Evolutionary conservation across 2,888 invertebrate genomes (phyloP), one percentile per base, ranked within the genome.

Genomic region (Rutpela maculata): DNA sequence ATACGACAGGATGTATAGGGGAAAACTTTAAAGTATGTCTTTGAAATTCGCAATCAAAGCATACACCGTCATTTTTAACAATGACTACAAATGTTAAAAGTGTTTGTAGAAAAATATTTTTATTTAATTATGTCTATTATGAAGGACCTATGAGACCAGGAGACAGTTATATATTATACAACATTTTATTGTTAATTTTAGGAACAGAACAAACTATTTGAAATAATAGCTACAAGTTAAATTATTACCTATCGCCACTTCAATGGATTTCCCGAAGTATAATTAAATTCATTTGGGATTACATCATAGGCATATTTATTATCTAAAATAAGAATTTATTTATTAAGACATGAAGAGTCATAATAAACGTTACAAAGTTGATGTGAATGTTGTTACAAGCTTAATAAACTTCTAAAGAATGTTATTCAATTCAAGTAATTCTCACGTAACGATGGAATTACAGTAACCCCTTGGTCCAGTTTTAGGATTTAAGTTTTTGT

Each of bases 391-490:
- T n/a, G 15, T 50, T 50, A 50, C 50, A 50, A n/a, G 0, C n/a
- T n/a, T 50, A n/a, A 43, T 2, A n/a, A 50, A 0, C 6, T 50
- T 50, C n/a, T 50, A n/a, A n/a, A 50, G n/a, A n/a, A 50, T 50
- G 50, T 50, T 43, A 50, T 50, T 50, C 50, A 50, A 50, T 50
- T 50, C 7, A n/a, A n/a, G n/a, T 15, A 50, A 50, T 50, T 50
- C 50, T 15, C 50, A 50, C 50, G n/a, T 50, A 50, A n/a, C 12
- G 12, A 50, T n/a, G 2, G 31, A 62, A 22, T 22, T n/a, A 62
- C 26, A 31, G 31, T 62, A 62, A 62, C 60, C 26, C 62, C 7
- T 35, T 31, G 22, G 22, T 17, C 31, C 26, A 62, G 62, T 50
- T 50, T 31, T 17, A 18, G 38, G 10, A 11, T 10, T n/a, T 38